phyloP scores from a whole-genome alignment of 2,797 vertebrate species.

The Lacerta bilineata region DNA sequence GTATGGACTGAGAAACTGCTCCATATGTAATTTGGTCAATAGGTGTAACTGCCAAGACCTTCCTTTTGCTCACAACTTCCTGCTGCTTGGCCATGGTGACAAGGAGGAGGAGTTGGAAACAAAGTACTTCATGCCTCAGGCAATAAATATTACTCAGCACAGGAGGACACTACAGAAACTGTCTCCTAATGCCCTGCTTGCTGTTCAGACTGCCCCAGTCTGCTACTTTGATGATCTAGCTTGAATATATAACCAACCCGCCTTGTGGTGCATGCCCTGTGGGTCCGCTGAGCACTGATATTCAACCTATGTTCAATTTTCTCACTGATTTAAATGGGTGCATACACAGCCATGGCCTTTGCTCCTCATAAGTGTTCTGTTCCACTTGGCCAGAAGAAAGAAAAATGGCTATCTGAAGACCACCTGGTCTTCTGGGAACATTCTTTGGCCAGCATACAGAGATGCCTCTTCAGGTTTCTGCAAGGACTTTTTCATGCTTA shows the following conservation, averaged over 20 bases:
- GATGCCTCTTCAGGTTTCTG: background rate
- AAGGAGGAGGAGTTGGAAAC: background rate
- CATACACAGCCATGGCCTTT: background rate
- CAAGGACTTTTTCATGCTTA: background rate
- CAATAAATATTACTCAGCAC: background rate
- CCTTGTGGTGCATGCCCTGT: background rate
- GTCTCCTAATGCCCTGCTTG: background rate
- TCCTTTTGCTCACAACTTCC: background rate
- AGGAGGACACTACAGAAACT: background rate
- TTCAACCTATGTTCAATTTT: background rate
- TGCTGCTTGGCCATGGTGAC: background rate
- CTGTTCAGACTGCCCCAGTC: background rate
- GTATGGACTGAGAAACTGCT: background rate
- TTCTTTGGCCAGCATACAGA: background rate
- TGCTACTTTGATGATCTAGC: background rate
- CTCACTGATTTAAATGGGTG: background rate
- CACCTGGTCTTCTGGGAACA: background rate
- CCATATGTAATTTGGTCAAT: background rate
- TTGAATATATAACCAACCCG: background rate
- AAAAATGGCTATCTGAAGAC: background rate
- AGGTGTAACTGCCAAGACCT: background rate
- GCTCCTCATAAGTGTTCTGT: background rate
- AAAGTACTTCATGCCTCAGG: background rate
- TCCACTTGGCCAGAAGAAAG: background rate
- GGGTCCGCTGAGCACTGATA: background rate